Evolutionary conservation across 2,113 vertebrate species (phyloP), one percentile per base, ranked within the genome.

Genomic region (Cyphomyrus plagiostoma): DNA sequence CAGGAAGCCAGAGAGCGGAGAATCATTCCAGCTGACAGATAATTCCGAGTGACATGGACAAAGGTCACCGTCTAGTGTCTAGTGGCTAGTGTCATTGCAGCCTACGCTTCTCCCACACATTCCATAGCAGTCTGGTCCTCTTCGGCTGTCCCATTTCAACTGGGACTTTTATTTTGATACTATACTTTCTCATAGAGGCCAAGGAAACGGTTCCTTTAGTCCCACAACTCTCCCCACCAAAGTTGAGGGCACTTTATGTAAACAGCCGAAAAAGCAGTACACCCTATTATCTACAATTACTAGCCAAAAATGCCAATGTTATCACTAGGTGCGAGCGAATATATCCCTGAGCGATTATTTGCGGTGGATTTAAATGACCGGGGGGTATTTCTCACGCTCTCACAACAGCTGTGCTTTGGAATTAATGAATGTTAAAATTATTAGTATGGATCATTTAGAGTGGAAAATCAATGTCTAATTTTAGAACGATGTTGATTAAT

Each of bases 401-500:
- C 74, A 84, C 39, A n/a, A 84, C 39, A 84, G 82, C 82, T 84
- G 82, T 84, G 45, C 17, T 46, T 84, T n/a, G 35, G 23, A 84
- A 48, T 23, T 84, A 45, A 45, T 48, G 45, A 83, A 84, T 84
- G 19, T 46, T 48, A 84, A 84, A 84, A 84, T 80, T 80, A 80
- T 80, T 42, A 80, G 35, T 17, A 80, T 2, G 15, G 74, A 80
- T 80, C 74, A 80, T 80, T 80, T 70, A 26, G 35, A 80, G 74
- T 80, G 42, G 45, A 46, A 84, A 45, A 84, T 45, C 19, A 84
- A n/a, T 2, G 9, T 84, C 45, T 84, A 48, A 84, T 84, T 48
- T 84, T 84, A 45, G 39, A 84, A 84, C 19, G 35, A 46, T 84
- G 39, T 84, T 84, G 82, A 84, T 84, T 45, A 84, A 84, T 84